phyloP scores from a whole-genome alignment of 1,140 invertebrate genomes.

The Zeugodacus cucurbitae region DNA sequence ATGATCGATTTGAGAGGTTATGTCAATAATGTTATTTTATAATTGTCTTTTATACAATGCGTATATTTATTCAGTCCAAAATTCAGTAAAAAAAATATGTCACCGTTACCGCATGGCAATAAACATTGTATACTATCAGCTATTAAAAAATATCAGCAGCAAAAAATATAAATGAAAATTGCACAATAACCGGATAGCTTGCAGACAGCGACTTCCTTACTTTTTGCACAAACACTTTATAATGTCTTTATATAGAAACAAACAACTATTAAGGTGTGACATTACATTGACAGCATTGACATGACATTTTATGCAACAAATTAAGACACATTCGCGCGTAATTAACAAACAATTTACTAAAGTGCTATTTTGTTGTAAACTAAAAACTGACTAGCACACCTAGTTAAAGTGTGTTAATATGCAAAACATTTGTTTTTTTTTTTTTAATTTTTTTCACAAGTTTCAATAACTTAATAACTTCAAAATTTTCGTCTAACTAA shows the following conservation, averaged over 20 bases:
- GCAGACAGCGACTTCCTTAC: background rate
- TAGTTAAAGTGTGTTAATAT: conserved; percentile 12
- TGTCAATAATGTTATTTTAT: no score
- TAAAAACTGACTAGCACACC: background rate
- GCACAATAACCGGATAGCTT: background rate
- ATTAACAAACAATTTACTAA: conserved; percentile 2
- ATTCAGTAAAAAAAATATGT: no score
- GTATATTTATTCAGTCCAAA: no score
- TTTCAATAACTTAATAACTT: background rate
- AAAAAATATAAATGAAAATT: background rate
- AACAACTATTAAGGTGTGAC: background rate
- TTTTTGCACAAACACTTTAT: background rate
- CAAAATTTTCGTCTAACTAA: background rate
- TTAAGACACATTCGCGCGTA: background rate
- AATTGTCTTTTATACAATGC: no score
- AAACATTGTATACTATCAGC: background rate
- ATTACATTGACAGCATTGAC: background rate
- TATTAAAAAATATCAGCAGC: background rate
- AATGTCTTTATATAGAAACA: background rate
- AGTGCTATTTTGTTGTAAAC: background rate
- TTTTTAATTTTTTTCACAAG: background rate
- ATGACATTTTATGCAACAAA: conserved; percentile 15
- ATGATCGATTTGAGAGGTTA: no score
- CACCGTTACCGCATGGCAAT: no score
- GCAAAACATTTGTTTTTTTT: background rate